Conservation (phyloP, 2,113 vertebrate genomes). For the Madoqua kirkii region DNA sequence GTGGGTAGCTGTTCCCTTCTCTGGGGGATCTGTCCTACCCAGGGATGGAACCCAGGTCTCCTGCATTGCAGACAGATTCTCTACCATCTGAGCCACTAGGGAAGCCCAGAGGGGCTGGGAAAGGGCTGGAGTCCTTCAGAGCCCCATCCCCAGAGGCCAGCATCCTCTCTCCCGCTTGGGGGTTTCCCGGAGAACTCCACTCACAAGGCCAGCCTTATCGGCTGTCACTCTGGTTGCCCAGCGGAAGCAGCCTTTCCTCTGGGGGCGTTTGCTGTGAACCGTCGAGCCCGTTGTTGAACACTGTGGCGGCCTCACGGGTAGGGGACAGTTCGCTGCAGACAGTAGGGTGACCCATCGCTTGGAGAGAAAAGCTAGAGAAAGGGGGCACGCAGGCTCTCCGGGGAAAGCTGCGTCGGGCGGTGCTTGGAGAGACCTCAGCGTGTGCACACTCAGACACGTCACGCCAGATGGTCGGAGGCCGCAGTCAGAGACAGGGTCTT, state of each 20-base stretch:
- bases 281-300: background rate
- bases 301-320: background rate
- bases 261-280: background rate
- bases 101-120: background rate
- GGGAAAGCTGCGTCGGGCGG: background rate
- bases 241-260: background rate
- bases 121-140: background rate
- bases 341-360: background rate
- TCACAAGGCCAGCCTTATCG: background rate
- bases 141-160: background rate
- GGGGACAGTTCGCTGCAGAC: background rate
- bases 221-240: background rate
- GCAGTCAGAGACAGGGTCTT: background rate
- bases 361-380: background rate
- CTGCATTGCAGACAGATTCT: background rate
- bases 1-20: background rate
- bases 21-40: background rate
- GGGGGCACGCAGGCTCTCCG: background rate
- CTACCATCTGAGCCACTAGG: background rate
- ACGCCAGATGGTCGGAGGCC: background rate
- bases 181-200: background rate
- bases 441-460: background rate
- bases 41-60: background rate
- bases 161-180: background rate
- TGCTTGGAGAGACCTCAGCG: background rate